Evolutionary conservation across 2,888 invertebrate species (phyloP).

Genomic region (Stenurella melanura): DNA sequence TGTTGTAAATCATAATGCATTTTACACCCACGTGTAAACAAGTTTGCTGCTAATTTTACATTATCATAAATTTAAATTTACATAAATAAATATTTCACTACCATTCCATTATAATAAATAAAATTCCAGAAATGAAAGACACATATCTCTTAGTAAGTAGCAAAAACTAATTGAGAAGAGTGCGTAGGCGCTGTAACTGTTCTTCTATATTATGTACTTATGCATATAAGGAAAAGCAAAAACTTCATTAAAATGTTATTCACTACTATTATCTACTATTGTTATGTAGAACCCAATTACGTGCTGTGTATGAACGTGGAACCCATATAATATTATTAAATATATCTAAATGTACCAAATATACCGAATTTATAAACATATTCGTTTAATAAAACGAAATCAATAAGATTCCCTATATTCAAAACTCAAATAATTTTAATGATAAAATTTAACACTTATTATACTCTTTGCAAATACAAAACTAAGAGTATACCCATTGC

Average conservation of each 20-base stretch:
- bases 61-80: conserved; percentile 32
- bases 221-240: background rate
- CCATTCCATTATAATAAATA: conserved; percentile 18
- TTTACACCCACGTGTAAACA: conserved; percentile 30
- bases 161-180: conserved; percentile 16
- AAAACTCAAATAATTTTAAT: no score
- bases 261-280: conserved; percentile 2
- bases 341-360: no score
- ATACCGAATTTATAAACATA: background rate
- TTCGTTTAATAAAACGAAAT: no score
- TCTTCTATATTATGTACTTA: background rate
- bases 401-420: no score
- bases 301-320: background rate
- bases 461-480: no score
- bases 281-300: background rate
- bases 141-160: conserved; percentile 20
- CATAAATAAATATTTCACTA: conserved; percentile 37
- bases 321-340: no score
- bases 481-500: no score
- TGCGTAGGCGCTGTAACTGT: background rate
- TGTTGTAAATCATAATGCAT: conserved; percentile 25
- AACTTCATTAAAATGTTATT: background rate
- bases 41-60: conserved; percentile 31
- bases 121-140: background rate
- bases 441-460: no score